Evolutionary conservation across 2,888 invertebrate species (phyloP), one percentile per base, ranked within the genome.

Genomic region (Agriopis aurantiaria): DNA sequence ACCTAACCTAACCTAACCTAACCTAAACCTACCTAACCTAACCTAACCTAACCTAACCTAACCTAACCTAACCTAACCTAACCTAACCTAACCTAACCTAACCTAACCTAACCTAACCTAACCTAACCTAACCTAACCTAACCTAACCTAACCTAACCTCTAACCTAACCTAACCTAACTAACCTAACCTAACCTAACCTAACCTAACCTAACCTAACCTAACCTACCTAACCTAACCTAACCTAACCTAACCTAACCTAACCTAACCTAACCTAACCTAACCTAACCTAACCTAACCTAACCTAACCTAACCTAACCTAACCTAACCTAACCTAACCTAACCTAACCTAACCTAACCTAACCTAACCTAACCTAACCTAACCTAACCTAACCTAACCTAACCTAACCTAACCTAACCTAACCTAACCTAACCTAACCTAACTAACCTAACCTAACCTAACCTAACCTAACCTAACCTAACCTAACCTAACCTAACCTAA

Each of bases 331-430:
- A 72, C 73, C 70, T 68, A 68, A 72, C 73, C 72, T 57, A 68
- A 73, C 72, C 73, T 70, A 66, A 71, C 71, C 73, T 69, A 70
- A 72, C 72, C 75, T 63, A 71, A 71, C 73, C 72, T 68, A 64
- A 65, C 68, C 57, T 57, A 57, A 57, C 57, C 57, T 57, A 57
- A 57, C 57, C 57, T 71, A 71, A 69, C 61, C 69, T 63, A 68
- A 68, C 67, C 75, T 69, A 69, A 69, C 68, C 73, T 67, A 68
- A 57, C 68, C 60, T 68, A 67, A 58, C 73, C 59, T 64, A 70
- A 68, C 70, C 72, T 66, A 70, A 68, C 71, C 71, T 17, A 51
- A 51, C 51, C 51, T 51, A 51, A 17, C 51, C 68, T 62, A 69
- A 68, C 65, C 68, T 63, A 69, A 65, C 68, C 71, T 68, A 65